Base-by-base conservation (phyloP, 2,888 invertebrate genomes). In the Teinopalpus imperialis region DNA sequence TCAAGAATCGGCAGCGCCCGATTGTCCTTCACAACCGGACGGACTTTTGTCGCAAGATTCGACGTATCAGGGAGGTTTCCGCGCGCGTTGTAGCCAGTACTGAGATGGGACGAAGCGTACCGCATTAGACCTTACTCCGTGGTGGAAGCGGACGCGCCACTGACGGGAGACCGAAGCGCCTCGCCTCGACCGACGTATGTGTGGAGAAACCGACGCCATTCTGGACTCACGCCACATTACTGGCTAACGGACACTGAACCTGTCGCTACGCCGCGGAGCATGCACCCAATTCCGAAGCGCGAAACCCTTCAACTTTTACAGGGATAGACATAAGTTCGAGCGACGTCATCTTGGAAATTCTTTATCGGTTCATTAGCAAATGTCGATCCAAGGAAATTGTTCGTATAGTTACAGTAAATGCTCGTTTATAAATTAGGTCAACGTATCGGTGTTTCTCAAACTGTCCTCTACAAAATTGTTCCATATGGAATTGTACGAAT, bases 1-100 rank as follows among this genome's bases (percentile, higher is more conserved):
- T 58, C 94, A 96, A 90, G 96, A 97, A 81, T 95, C 95, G 48
- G 93, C 94, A 73, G 92, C 95, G 78, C 93, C 94, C 40, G 96
- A 96, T 78, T 95, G 95, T 79, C 95, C 95, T 70, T 97, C 97
- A 39, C 98, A 98, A 89, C 96, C 97, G 90, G 98, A 98, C 78
- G 97, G 96, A 43, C 91, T 98, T 66, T 90, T 98, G 65, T 98
- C 98, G 36, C 98, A 98, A 89, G 98, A 97, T 81, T 95, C 95
- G 31, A 94, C 94, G 57, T 95, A 95, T 86, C 95, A 95, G 82
- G 95, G 93, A 67, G 91, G 81, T 82, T 92, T 87, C 91, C 92
- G 83, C 80, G 91, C 82, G 90, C 92, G 82, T 90, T 91, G 91
- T 82, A 90, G 90, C 69, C 93, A 93, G 83, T 93, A 93, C 89